These are phyloP conservation scores for Eubasilissa regina DNA, from an alignment of 1,140 invertebrate genomes.

Conservation along the genomic window DNA sequence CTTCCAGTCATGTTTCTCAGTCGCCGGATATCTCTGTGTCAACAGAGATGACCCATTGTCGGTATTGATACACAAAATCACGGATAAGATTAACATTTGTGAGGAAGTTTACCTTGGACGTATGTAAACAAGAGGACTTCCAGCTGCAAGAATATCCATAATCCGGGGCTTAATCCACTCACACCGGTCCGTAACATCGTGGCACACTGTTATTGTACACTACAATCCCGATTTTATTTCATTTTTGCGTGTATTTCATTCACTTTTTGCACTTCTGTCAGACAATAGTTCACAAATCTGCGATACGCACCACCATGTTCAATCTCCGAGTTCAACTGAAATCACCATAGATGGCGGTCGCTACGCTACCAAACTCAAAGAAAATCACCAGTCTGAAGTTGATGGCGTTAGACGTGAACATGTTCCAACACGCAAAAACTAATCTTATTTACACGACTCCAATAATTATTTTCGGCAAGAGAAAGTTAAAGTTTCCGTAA, in stretches of 20 bases:
- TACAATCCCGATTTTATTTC: slow-evolving; percentile 69
- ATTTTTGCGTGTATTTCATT: slow-evolving; percentile 68
- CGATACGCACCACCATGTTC: slow-evolving; percentile 68
- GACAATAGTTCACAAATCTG: slow-evolving; percentile 56
- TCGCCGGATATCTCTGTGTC: slow-evolving; percentile 18
- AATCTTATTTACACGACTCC: too few relatives aligned
- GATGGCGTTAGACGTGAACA: neutral
- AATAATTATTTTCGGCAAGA: too few relatives aligned
- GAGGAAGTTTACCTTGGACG: slow-evolving; percentile 66
- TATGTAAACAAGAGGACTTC: slow-evolving; percentile 71
- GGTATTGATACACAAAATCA: slow-evolving; percentile 37
- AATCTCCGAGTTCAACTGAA: slow-evolving; percentile 14
- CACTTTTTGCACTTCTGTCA: slow-evolving; percentile 62
- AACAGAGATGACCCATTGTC: slow-evolving; percentile 17
- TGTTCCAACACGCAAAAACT: slow-evolving; percentile 1
- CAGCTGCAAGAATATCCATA: slow-evolving; percentile 70
- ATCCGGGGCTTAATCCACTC: slow-evolving; percentile 66
- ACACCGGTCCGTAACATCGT: slow-evolving; percentile 70
- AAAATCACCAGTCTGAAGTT: slow-evolving; percentile 5
- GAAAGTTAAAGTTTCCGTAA: too few relatives aligned
- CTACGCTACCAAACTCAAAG: neutral
- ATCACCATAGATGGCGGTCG: slow-evolving; percentile 11
- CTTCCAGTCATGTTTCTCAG: neutral
- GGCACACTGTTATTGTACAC: slow-evolving; percentile 65
- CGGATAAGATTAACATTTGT: slow-evolving; percentile 42